A percentile compares a stretch with the other conserved stretches of the same genome.
Conservation (phyloP, 2,113 vertebrate genomes). For the Neomonachus schauinslandi region DNA sequence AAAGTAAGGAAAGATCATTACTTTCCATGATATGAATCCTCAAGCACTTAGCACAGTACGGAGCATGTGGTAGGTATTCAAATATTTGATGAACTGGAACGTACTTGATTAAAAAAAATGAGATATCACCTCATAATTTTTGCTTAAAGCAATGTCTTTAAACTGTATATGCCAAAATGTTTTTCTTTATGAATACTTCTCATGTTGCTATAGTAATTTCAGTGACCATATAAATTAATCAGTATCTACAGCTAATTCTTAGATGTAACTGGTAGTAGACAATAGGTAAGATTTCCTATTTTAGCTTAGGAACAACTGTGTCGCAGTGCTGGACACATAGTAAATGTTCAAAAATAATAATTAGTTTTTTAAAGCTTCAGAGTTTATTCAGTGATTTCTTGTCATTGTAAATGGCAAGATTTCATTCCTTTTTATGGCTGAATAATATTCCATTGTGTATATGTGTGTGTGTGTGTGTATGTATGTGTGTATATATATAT, state of each 20-base stretch:
- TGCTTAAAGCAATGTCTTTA: conserved; percentile 6
- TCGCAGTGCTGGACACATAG: neutral
- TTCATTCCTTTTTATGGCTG: neutral
- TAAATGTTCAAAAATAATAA: conserved; percentile 11
- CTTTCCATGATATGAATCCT: neutral
- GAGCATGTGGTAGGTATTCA: neutral
- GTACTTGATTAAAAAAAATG: neutral
- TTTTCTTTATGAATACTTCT: conserved; percentile 18
- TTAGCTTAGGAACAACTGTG: neutral
- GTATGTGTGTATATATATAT: no score
- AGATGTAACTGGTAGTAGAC: conserved; percentile 8
- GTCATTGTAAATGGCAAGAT: neutral
- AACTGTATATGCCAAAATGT: neutral
- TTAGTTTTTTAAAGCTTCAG: neutral
- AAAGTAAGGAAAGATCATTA: neutral
- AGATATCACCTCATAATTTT: neutral
- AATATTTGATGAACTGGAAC: neutral
- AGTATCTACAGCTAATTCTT: neutral
- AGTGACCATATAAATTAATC: neutral
- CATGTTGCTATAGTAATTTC: neutral
- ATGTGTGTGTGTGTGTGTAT: no score
- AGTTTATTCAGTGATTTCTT: neutral
- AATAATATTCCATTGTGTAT: neutral
- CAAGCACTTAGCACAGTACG: neutral
- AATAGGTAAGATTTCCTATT: neutral